A percentile compares a stretch with the other conserved stretches of the same genome.
Conservation (phyloP, 2,113 vertebrate genomes). For the Peromyscus polionotus region DNA sequence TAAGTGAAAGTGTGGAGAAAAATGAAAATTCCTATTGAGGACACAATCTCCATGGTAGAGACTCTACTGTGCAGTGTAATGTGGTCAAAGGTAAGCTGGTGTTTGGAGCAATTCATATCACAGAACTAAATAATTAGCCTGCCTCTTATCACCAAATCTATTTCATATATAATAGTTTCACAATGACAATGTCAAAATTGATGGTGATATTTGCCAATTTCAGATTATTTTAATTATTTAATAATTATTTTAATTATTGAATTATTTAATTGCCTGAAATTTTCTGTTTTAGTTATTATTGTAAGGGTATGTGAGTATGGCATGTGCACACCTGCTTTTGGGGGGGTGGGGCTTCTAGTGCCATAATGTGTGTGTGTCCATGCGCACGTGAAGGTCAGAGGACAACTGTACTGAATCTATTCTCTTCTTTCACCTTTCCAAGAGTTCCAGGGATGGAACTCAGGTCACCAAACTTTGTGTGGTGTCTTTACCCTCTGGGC, state of each 20-base stretch:
- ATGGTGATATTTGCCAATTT: neutral
- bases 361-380: neutral
- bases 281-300: neutral
- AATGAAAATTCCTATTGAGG: neutral
- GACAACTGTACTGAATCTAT: neutral
- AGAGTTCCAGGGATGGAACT: neutral
- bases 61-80: neutral
- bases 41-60: neutral
- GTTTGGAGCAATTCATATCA: neutral
- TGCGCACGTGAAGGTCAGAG: no score
- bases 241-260: neutral
- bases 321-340: no score
- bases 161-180: neutral
- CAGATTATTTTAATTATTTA: neutral
- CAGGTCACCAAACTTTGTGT: neutral
- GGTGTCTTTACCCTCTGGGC: neutral
- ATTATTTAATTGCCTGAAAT: neutral
- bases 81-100: no score
- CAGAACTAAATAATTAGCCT: neutral
- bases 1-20: neutral
- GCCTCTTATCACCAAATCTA: accelerated
- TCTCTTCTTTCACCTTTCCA: neutral
- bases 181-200: neutral
- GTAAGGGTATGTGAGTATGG: neutral
- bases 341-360: neutral